A percentile compares a stretch with the other conserved stretches of the same genome.
phyloP scores from a whole-genome alignment of 2,113 vertebrate genomes.

The Trochalopteron elliotii region DNA sequence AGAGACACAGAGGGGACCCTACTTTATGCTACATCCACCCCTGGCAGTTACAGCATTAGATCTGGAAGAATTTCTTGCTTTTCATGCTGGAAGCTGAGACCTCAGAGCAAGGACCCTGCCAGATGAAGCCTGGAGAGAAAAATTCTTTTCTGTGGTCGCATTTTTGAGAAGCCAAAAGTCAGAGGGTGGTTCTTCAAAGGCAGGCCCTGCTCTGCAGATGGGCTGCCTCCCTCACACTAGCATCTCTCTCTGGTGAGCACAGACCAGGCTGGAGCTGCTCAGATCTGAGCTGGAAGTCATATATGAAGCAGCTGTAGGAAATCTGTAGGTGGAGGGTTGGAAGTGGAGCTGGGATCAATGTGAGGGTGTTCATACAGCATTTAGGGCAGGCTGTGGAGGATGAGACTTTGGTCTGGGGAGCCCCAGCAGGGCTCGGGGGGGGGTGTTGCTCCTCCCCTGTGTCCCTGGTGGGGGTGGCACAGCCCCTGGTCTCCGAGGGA shows the following conservation, averaged over 20 bases:
- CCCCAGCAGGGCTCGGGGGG: not conserved
- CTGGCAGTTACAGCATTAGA: not conserved
- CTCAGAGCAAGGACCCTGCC: not conserved
- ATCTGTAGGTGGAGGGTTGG: not conserved
- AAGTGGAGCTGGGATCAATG: not conserved
- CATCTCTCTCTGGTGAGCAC: not conserved
- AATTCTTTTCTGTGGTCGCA: not conserved
- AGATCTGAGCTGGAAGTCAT: not conserved
- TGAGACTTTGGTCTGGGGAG: not conserved
- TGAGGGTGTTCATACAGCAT: fast-evolving
- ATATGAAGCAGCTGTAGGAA: not conserved
- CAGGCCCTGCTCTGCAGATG: conserved; percentile 11
- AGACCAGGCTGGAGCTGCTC: not conserved
- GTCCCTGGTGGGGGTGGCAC: not conserved
- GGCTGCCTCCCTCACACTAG: not conserved
- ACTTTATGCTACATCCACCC: not conserved
- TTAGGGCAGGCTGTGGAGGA: not conserved
- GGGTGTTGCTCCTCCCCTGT: not conserved
- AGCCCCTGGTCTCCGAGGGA: not conserved
- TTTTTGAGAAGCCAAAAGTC: conserved; percentile 3
- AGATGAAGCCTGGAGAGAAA: conserved; percentile 24
- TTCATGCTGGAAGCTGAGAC: not conserved
- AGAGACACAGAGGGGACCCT: not conserved
- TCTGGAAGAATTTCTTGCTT: not conserved
- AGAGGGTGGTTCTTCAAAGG: conserved; percentile 31